These are phyloP conservation scores for Sardina pilchardus DNA, from an alignment of 2,113 vertebrate species.

Conservation along the genomic window DNA sequence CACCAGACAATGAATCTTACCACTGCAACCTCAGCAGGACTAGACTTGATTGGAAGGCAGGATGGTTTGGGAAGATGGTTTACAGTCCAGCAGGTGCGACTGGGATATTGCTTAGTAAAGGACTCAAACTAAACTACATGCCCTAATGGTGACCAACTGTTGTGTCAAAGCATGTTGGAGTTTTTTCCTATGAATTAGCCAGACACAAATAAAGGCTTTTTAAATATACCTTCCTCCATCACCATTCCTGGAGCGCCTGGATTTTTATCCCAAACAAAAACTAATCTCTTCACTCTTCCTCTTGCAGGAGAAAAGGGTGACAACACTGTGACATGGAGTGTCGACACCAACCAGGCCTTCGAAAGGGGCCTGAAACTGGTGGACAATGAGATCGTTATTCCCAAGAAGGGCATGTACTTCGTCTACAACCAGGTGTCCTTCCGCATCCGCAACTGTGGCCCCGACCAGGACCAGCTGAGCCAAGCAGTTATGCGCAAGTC, in stretches of 20 bases:
- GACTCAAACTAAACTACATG: too few relatives aligned
- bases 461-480: conserved; percentile 43
- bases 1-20: not conserved
- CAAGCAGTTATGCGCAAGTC: conserved; percentile 63
- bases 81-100: too few relatives aligned
- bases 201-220: too few relatives aligned
- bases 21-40: not conserved
- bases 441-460: conserved; percentile 53
- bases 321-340: too few relatives aligned
- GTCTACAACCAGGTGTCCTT: conserved; percentile 75
- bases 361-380: conserved; percentile 55
- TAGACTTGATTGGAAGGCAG: not conserved
- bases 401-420: conserved; percentile 64
- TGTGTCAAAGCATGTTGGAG: too few relatives aligned
- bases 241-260: too few relatives aligned
- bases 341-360: conserved; percentile 59
- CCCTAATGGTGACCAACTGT: too few relatives aligned
- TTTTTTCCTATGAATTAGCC: too few relatives aligned
- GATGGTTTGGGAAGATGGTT: too few relatives aligned
- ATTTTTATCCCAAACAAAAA: too few relatives aligned
- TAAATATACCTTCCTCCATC: too few relatives aligned
- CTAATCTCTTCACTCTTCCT: not conserved
- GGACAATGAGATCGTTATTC: conserved; percentile 64
- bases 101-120: not conserved
- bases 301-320: conserved; percentile 61